Evolutionary conservation across 2,888 invertebrate species (phyloP).

Genomic region (Caenorhabditis macrosperma): DNA sequence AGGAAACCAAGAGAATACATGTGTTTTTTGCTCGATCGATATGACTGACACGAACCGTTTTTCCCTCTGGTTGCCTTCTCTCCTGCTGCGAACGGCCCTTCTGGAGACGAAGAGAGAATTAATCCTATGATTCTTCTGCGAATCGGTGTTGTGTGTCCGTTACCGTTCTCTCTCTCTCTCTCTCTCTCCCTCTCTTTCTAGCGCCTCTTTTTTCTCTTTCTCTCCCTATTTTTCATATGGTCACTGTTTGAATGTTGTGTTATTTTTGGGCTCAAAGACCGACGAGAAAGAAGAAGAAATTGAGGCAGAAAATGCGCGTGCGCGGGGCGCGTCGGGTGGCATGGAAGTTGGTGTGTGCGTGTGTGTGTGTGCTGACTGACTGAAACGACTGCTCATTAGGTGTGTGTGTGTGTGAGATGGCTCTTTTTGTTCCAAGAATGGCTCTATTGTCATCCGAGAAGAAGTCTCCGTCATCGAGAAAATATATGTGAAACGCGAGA

Average conservation of each 20-base stretch:
- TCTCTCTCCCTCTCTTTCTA: constrained; percentile 21
- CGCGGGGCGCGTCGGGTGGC: neutral
- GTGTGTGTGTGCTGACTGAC: neutral
- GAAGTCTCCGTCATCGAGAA: neutral
- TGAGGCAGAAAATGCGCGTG: neutral
- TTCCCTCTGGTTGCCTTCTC: neutral
- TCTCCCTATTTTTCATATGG: constrained; percentile 29
- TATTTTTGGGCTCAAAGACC: constrained; percentile 9
- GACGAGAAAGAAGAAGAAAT: neutral
- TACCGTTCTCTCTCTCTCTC: constrained; percentile 45
- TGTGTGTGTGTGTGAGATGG: constrained; percentile 16
- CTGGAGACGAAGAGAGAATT: constrained; percentile 24
- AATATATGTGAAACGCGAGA: neutral
- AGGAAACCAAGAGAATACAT: constrained; percentile 49
- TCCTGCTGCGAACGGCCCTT: constrained; percentile 4
- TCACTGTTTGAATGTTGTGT: constrained; percentile 42
- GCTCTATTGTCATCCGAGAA: neutral
- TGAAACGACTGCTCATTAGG: constrained; percentile 14
- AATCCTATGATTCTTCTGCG: constrained; percentile 27
- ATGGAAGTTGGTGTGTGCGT: constrained; percentile 23
- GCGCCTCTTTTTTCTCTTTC: constrained; percentile 28
- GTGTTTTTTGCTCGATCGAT: constrained; percentile 48
- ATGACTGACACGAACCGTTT: constrained; percentile 11
- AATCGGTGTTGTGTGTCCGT: constrained; percentile 47
- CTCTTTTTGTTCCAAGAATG: constrained; percentile 10